Evolutionary conservation across 53 echinoderm and acorn worm genomes (phyloP).

Genomic region (Apostichopus leukothele): DNA sequence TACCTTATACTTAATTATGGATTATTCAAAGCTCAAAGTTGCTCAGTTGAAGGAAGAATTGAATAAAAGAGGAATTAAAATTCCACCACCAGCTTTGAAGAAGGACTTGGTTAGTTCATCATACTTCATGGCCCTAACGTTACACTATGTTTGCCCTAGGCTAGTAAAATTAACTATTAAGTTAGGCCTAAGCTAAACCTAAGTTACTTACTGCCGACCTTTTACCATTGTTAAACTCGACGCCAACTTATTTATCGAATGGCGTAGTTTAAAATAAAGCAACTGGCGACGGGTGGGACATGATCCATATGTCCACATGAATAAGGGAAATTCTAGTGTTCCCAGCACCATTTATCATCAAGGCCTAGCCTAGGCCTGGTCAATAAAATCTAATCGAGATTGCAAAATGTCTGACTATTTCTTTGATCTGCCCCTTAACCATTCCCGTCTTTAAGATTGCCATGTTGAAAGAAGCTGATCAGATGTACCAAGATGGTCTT

Average conservation of each 20-base stretch:
- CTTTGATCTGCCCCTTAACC: neutral
- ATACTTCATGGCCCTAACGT: neutral
- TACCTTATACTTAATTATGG: slow-evolving; percentile 42
- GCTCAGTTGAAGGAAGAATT: slow-evolving; percentile 76
- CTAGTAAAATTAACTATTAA: neutral
- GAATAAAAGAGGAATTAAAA: slow-evolving; percentile 68
- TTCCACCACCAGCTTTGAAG: slow-evolving; percentile 65
- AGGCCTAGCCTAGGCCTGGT: too few relatives aligned
- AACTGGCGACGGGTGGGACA: too few relatives aligned
- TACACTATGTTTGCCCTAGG: neutral
- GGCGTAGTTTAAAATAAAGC: too few relatives aligned
- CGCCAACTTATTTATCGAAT: neutral
- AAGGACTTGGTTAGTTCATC: slow-evolving; percentile 67
- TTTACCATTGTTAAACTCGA: neutral
- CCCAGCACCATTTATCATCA: too few relatives aligned
- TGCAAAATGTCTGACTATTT: too few relatives aligned
- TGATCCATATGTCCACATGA: too few relatives aligned
- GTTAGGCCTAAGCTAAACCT: neutral
- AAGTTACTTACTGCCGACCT: neutral
- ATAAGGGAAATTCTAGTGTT: too few relatives aligned
- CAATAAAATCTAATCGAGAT: too few relatives aligned
- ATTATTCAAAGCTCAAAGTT: slow-evolving; percentile 81
- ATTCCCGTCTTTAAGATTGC: slow-evolving; percentile 48
- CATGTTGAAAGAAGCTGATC: slow-evolving; percentile 76
- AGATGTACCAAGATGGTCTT: slow-evolving; percentile 81